Evolutionary conservation across 2,113 vertebrate genomes (phyloP).

Genomic region (Dipodomys stephensi): DNA sequence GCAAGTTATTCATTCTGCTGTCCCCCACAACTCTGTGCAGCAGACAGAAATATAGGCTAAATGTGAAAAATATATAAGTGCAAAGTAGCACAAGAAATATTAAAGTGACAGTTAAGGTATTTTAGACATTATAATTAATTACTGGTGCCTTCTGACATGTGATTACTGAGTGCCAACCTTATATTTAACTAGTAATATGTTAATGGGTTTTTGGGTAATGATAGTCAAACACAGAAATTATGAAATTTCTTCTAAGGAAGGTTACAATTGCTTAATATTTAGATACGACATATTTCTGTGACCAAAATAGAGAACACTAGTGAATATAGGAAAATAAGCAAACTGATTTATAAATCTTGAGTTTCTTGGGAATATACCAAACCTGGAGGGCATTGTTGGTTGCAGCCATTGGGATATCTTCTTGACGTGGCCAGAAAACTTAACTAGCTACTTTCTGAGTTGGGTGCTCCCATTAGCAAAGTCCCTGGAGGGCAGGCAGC

Average conservation of each 20-base stretch:
- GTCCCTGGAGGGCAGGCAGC: neutral
- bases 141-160: neutral
- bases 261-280: neutral
- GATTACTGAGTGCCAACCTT: neutral
- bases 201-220: neutral
- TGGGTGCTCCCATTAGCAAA: slow-evolving; percentile 1
- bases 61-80: neutral
- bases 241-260: neutral
- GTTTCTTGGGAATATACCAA: slow-evolving; percentile 3
- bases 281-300: neutral
- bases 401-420: neutral
- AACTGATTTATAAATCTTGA: slow-evolving; percentile 27
- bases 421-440: neutral
- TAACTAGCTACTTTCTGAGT: neutral
- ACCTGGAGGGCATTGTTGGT: neutral
- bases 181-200: neutral
- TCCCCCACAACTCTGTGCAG: neutral
- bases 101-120: neutral
- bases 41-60: neutral
- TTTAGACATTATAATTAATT: neutral
- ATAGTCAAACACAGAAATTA: slow-evolving; percentile 9
- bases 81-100: neutral
- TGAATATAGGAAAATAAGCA: neutral
- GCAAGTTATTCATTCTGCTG: no score
- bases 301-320: neutral